Evolutionary conservation across 1,140 invertebrate genomes (phyloP).

Genomic region (Onthophagus taurus): DNA sequence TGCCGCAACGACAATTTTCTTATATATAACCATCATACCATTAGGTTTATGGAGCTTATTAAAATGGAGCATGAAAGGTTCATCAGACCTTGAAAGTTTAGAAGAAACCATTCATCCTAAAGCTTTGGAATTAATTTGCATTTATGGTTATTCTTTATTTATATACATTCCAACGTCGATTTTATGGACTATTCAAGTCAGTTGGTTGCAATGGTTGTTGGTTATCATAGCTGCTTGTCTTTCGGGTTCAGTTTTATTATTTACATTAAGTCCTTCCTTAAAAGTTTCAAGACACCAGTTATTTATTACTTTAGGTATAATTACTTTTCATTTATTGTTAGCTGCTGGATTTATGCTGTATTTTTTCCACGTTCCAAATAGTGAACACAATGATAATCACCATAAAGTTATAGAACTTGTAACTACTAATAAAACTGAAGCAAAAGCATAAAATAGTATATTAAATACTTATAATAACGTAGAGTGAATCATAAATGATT

Average conservation of each 20-base stretch:
- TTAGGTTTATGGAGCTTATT: constrained; percentile 71
- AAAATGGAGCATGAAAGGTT: constrained; percentile 55
- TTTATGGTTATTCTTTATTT: constrained; percentile 91
- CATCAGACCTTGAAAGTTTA: constrained; percentile 44
- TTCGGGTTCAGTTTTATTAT: constrained; percentile 76
- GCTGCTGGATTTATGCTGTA: constrained; percentile 79
- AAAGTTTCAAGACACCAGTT: constrained; percentile 55
- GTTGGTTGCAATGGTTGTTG: constrained; percentile 78
- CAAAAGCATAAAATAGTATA: too few species aligned
- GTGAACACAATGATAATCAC: too few species aligned
- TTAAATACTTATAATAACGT: too few species aligned
- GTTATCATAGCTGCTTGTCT: constrained; percentile 68
- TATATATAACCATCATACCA: constrained; percentile 83
- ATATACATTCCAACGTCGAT: constrained; percentile 93
- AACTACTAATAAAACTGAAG: too few species aligned
- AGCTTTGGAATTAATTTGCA: constrained; percentile 73
- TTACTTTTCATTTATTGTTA: constrained; percentile 68
- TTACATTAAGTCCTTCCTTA: constrained; percentile 71
- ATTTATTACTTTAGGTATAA: constrained; percentile 55
- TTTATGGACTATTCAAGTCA: constrained; percentile 80
- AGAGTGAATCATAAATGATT: too few species aligned
- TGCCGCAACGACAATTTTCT: constrained; percentile 80
- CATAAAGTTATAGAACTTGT: too few species aligned
- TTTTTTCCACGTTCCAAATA: constrained; percentile 48
- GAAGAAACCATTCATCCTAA: constrained; percentile 48